Base-by-base conservation (phyloP, 2,113 vertebrate species). In the Trinectes maculatus region DNA sequence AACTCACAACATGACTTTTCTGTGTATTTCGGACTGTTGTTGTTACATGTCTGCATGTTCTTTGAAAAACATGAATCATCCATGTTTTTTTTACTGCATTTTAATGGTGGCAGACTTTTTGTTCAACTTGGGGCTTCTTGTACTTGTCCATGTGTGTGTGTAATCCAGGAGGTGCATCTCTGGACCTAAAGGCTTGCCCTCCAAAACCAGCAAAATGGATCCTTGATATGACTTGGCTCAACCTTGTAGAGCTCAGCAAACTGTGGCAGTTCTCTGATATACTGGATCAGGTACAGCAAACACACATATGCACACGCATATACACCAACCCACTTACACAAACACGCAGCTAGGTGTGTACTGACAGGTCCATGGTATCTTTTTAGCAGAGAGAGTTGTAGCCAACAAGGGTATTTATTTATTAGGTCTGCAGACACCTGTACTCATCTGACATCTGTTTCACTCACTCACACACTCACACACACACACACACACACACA, bases 181-280 rank as follows among this genome's bases (percentile, higher is more conserved):
- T 99, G 79, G 96, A 98, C 78, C 93, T 99, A 33, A 98, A 98
- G 84, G 89, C 95, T 37, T 99, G 96, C 67, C 95, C 96, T 59
- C 91, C 94, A 29, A 99, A 99, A 84, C 93, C 96, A 3, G 93
- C 94, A 33, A 98, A 95, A 78, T 99, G 98, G 96, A 98, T 99
- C 61, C 86, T 96, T 51, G 98, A 99, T 69, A 96, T 97, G 94
- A 98, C 96, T 19, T 99, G 98, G 96, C 81, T 99, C 54, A 99
- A 99, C 69, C 92, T 99, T 77, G 98, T 98, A 36, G 95, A 95
- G 66, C 95, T 99, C 43, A 95, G 95, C 85, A 98, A 98, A 75
- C 91, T 97, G 11, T 88, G 93, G 83, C 95, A 95, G 62, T 99
- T 99, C 84, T 94, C 96, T 79, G 93, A 95, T 83, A 87, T 99